These are phyloP conservation scores for Planiliza haematocheilus DNA, from an alignment of 2,113 vertebrate species.

Conservation along the genomic window DNA sequence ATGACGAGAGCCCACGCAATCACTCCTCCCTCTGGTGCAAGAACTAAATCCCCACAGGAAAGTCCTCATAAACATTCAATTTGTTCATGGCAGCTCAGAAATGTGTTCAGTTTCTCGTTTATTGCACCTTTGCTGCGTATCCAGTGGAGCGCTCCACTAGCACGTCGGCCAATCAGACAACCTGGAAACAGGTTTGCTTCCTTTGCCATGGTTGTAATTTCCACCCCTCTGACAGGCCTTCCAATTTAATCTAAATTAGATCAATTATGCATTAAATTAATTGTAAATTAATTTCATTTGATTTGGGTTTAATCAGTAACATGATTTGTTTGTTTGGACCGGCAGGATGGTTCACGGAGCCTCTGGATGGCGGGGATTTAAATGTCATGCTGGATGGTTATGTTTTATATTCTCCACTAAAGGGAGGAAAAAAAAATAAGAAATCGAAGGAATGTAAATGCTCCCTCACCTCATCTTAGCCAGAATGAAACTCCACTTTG, in stretches of 20 bases:
- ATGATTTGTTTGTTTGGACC: slow-evolving; percentile 61
- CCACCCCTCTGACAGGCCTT: slow-evolving; percentile 32
- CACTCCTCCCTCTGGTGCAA: slow-evolving; percentile 79
- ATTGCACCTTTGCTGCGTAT: slow-evolving; percentile 68
- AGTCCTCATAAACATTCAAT: slow-evolving; percentile 79
- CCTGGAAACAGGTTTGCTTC: slow-evolving; percentile 64
- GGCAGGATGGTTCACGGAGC: slow-evolving; percentile 44
- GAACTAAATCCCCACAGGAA: slow-evolving; percentile 77
- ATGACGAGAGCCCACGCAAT: slow-evolving; percentile 78
- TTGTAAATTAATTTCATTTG: slow-evolving; percentile 47
- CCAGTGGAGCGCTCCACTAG: slow-evolving; percentile 46
- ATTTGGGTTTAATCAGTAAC: slow-evolving; percentile 54
- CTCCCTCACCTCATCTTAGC: slow-evolving; percentile 71
- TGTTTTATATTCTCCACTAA: slow-evolving; percentile 58
- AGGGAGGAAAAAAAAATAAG: slow-evolving; percentile 42
- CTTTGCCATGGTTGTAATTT: slow-evolving; percentile 44
- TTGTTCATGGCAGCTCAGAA: slow-evolving; percentile 68
- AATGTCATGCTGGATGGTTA: slow-evolving; percentile 54
- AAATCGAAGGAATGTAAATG: slow-evolving; percentile 75
- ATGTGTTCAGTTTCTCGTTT: slow-evolving; percentile 65
- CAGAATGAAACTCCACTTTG: slow-evolving; percentile 69
- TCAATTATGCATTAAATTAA: slow-evolving; percentile 49
- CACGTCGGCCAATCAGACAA: slow-evolving; percentile 58
- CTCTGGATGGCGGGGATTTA: slow-evolving; percentile 47
- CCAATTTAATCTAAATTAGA: slow-evolving; percentile 41